Conservation (phyloP, 2,113 vertebrate species). For the Bambusicola thoracicus region DNA sequence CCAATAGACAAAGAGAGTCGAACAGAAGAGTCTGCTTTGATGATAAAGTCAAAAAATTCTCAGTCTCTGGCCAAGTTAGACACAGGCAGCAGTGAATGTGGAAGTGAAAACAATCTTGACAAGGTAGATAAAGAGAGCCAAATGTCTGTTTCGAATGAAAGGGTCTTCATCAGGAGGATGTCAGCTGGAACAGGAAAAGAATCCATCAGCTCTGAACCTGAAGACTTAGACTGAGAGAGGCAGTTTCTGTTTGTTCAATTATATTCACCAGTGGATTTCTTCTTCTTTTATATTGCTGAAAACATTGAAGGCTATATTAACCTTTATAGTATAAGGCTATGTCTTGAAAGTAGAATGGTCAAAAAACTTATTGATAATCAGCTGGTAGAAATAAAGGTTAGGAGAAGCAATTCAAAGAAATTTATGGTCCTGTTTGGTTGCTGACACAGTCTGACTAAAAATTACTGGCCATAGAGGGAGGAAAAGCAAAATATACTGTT, state of each 20-base stretch:
- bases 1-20: neutral
- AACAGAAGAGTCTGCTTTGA: neutral
- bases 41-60: neutral
- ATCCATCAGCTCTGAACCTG: conserved; percentile 37
- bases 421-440: neutral
- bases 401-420: neutral
- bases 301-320: conserved; percentile 5
- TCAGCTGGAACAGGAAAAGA: conserved; percentile 48
- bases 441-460: neutral
- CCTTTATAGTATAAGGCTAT: neutral
- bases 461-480: neutral
- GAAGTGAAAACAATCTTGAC: conserved; percentile 13
- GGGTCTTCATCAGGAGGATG: conserved; percentile 35
- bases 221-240: neutral
- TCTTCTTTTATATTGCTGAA: conserved; percentile 32
- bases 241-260: conserved; percentile 55
- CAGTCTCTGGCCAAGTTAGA: neutral
- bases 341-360: neutral
- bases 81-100: neutral
- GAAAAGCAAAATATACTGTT: neutral
- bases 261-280: neutral
- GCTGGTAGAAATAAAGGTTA: neutral
- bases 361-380: neutral
- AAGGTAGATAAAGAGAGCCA: conserved; percentile 24
- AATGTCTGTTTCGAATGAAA: conserved; percentile 6